Evolutionary conservation across 1,140 invertebrate genomes (phyloP), one percentile per base, ranked within the genome.

Genomic region (Heliconius congener): DNA sequence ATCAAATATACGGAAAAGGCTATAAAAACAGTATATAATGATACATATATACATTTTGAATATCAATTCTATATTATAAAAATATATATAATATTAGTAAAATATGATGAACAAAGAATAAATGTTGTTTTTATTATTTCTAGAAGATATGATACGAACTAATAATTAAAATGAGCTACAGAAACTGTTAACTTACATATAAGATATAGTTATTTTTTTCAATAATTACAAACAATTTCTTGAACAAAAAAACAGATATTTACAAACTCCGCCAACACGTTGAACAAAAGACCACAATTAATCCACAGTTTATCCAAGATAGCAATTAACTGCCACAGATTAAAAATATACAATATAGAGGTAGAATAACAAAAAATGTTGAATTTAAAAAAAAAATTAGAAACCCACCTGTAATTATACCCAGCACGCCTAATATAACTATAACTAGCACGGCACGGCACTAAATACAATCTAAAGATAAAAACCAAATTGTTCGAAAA

Each of bases 331-430:
- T 66, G 23, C 3, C 60, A 66, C 60, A 66, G 60, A 66, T 66
- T 30, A 30, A 66, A 66, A 66, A 30, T 66, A 30, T 30, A 66
- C 60, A 66, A 66, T 66, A 4, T 9, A 57, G 18, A 57, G 18
- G 19, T 13, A 30, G 60, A 66, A 13, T 30, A 27, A 30, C 60
- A 66, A 66, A 57, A 66, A 9, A 30, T 27, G 60, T 66, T 66
- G 4, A 30, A 66, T 4, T 30, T 30, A 66, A 13, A 66, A 66
- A 66, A 66, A 66, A 66, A 66, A 46, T 16, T 16, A n/a, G n/a
- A 30, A n/a, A 85, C 88, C 88, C 81, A 90, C 88, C 87, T 88
- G 79, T 84, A 85, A 85, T 85, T 86, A 87, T 83, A 83, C 75
- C 42, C 79, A 79, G 42, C 75, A 83, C 84, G 80, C 75, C 80